Conservation (phyloP, 2,113 vertebrate genomes). For the Sceloporus undulatus region DNA sequence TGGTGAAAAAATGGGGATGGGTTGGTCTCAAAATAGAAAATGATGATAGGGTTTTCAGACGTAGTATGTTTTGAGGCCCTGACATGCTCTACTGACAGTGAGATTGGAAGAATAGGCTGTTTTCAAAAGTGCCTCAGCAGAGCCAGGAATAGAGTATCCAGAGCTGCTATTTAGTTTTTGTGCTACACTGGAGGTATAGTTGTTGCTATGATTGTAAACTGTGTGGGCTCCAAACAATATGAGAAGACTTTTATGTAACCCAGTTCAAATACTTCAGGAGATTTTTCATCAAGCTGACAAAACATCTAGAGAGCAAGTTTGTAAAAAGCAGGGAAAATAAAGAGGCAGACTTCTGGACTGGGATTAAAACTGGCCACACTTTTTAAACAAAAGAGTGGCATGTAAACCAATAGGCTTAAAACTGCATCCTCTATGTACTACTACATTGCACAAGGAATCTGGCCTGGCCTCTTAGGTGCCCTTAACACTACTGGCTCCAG, state of each 20-base stretch:
- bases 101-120: not conserved
- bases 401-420: too few relatives aligned
- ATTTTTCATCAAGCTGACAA: not conserved
- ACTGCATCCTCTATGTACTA: too few relatives aligned
- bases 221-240: not conserved
- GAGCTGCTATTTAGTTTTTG: not conserved
- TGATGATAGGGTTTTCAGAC: not conserved
- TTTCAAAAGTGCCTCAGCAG: not conserved
- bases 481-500: too few relatives aligned
- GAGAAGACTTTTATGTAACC: not conserved
- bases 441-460: not conserved
- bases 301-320: not conserved
- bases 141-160: too few relatives aligned
- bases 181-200: not conserved
- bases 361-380: not conserved
- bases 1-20: not conserved
- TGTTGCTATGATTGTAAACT: not conserved
- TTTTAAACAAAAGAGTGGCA: not conserved
- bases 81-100: not conserved
- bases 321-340: not conserved
- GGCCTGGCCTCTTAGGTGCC: too few relatives aligned
- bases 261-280: not conserved
- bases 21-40: constrained; percentile 4
- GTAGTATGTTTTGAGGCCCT: not conserved
- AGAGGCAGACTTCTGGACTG: not conserved